A percentile compares a stretch with the other conserved stretches of the same genome.
phyloP scores from a whole-genome alignment of 2,888 invertebrate genomes.

The Boloria euphrosyne region DNA sequence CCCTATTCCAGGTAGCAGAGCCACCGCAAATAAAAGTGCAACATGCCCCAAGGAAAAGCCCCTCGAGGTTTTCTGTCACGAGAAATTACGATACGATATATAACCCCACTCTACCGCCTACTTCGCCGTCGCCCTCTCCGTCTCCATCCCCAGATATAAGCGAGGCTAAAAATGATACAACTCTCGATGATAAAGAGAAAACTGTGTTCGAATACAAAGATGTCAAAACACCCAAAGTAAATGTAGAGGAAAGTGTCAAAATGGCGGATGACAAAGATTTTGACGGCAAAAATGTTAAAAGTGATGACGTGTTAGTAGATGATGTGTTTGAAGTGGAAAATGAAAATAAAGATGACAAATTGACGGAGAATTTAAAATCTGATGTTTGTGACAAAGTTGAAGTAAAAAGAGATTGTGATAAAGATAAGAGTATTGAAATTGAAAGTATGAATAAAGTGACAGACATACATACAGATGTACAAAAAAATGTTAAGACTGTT shows the following conservation, averaged over 20 bases:
- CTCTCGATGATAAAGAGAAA: slow-evolving; percentile 12
- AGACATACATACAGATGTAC: background rate
- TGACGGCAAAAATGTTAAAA: slow-evolving; percentile 9
- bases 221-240: background rate
- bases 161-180: slow-evolving; percentile 7
- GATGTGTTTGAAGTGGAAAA: slow-evolving; percentile 11
- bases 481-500: slow-evolving; percentile 12
- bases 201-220: slow-evolving; percentile 4
- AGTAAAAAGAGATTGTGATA: background rate
- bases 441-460: background rate
- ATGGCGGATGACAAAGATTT: background rate
- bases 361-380: background rate
- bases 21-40: slow-evolving; percentile 78
- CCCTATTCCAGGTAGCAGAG: slow-evolving; percentile 61
- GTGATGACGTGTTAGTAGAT: slow-evolving; percentile 13
- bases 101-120: slow-evolving; percentile 49
- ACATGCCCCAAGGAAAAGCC: slow-evolving; percentile 80
- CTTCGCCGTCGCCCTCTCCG: slow-evolving; percentile 39
- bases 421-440: slow-evolving; percentile 3
- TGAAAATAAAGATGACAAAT: slow-evolving; percentile 1
- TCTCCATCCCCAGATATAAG: slow-evolving; percentile 32
- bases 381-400: background rate
- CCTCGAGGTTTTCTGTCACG: slow-evolving; percentile 72
- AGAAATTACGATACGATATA: slow-evolving; percentile 71
- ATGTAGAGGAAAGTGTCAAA: slow-evolving; percentile 1